Evolutionary conservation across 37 sponge, comb jelly and placozoan genomes (phyloP), one percentile per base, ranked within the genome.

Genomic region (Hexactinellida sp.): DNA sequence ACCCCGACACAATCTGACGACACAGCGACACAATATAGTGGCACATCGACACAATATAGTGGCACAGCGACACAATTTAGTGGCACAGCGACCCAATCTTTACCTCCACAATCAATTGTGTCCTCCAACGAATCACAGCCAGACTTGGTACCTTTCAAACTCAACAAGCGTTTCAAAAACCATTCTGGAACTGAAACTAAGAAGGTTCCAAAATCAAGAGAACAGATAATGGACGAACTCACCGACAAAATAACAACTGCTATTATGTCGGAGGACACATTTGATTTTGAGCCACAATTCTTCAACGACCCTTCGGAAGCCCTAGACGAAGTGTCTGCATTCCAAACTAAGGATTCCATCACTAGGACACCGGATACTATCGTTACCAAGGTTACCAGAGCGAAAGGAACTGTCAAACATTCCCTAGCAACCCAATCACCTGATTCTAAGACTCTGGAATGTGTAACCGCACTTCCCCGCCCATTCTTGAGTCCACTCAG

Each of bases 381-480:
- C 3, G 3, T 63, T 7, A 41, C 47, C 13, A 5, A 41, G 13
- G 47, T n/a, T n/a, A n/a, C n/a, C n/a, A n/a, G n/a, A n/a, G n/a
- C n/a, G n/a, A n/a, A n/a, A n/a, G n/a, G n/a, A n/a, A n/a, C n/a
- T n/a, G n/a, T n/a, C n/a, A n/a, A n/a, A n/a, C n/a, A n/a, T n/a
- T 47, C 52, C 52, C 52, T 63, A 5, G 76, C 76, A 63, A 63
- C 76, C 76, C 76, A 63, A 28, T 63, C 76, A 63, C 76, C 21
- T 63, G 76, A 63, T 32, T 25, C 76, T 21, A 10, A 63, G 13
- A 5, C 76, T 63, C 34, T n/a, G 28, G 76, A 63, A 63, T 25
- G 28, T 63, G 30, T 32, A 63, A 28, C 10, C 47, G 13, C 5
- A 41, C 10, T 41, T 16, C 13, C 47, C 5, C 10, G 5, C 5